Evolutionary conservation across 2,797 vertebrate species (phyloP), one percentile per base, ranked within the genome.

Genomic region (Poecilia gillii): DNA sequence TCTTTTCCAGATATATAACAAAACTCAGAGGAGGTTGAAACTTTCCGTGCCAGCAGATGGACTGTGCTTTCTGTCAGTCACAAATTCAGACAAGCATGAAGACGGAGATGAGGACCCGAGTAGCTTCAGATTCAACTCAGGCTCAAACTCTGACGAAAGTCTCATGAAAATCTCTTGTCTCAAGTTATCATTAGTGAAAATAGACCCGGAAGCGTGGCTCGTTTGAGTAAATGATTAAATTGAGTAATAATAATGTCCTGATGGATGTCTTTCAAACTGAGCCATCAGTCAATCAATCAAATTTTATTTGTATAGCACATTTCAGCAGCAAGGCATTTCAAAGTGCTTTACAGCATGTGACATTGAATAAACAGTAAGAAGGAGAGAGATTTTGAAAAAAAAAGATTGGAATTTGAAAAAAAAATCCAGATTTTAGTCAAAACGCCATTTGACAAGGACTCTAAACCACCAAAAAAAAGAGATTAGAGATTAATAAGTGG

Each of bases 1-100:
- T 78, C 3, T 62, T 43, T 72, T 59, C 57, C 47, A 62, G 70
- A 73, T 78, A 62, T 78, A 62, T 62, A 46, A 47, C 39, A 51
- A 73, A 73, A 73, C 33, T 68, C 33, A 11, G 2, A 74, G 49
- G 28, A 43, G 39, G 78, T 78, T 72, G 57, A 13, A 57, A 31
- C 41, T 45, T 74, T n/a, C 72, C 18, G 33, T 25, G 16, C 31
- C 23, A 59, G 72, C 72, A 43, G 4, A 25, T 25, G 33, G 4
- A 11, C 41, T 72, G 13, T 57, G 43, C 20, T 51, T 57, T 73
- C 36, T 51, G 13, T 72, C 28, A 8, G 25, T 77, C 39, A 36
- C 53, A 70, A 18, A 41, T 28, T 39, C 1, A 13, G 14, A 73
- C 55, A 75, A n/a, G 51, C 39, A 75, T 75, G 55, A 28, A 46